Evolutionary conservation across 2,888 invertebrate genomes (phyloP), one percentile per base, ranked within the genome.

Genomic region (Tipula vernalis): DNA sequence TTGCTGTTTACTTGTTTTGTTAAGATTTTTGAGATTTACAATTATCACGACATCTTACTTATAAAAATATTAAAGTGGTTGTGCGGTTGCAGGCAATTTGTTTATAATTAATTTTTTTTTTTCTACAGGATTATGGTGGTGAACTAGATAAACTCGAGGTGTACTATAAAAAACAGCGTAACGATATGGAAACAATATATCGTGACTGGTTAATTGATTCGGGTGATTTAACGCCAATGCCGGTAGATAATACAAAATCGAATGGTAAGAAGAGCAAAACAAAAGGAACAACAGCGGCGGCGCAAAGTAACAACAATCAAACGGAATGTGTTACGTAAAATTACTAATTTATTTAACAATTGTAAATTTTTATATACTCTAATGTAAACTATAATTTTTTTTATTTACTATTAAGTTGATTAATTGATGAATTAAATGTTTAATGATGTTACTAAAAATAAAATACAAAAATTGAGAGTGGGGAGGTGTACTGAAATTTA

Each of bases 121-220:
- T 39, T 36, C 39, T 87, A 0, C 91, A 92, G 90, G 94, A 95
- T 88, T 94, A 94, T 88, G 95, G 94, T 85, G 95, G 95, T 39
- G 93, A 93, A 10, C 91, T 93, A 0, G 92, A 92, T 0, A 88
- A 93, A 0, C 91, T 94, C 0, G 93, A 93, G 86, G 91, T 92
- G 87, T 91, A 94, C n/a, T 92, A 94, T 86, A 93, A 93, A 88
- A 93, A 92, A 88, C 93, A 94, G 86, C 92, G 93, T 5, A 92
- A 92, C 87, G 91, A 92, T 28, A 92, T 95, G 92, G 93, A 93
- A 88, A 91, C 92, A 10, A 93, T 93, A 88, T 95, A 95, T 88
- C 91, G 91, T 84, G 92, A 93, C 15, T 95, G 95, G 95, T 88
- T 95, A 88, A 91, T 93, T 83, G 94, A 95, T 88, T 92, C 93